These are phyloP conservation scores for Drosophila greeni DNA, from an alignment of 2,888 invertebrate species.

Conservation along the genomic window DNA sequence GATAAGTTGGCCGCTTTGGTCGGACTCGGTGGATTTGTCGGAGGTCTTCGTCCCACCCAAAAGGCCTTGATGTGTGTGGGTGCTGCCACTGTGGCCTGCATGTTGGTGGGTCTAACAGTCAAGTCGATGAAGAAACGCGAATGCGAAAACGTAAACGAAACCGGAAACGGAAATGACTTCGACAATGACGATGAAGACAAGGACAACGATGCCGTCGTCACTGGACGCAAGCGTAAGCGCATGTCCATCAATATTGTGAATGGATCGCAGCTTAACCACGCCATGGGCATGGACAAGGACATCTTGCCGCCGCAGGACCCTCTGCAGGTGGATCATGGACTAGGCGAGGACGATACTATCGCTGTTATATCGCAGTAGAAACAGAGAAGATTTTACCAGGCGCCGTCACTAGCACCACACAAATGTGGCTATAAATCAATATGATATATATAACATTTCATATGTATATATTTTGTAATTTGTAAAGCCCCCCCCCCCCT, in stretches of 20 bases:
- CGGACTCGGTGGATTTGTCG: background rate
- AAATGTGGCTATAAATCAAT: background rate
- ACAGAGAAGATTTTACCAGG: background rate
- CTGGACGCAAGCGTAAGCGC: background rate
- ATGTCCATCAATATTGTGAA: background rate
- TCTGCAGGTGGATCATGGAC: constrained; percentile 1
- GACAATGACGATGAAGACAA: too few species aligned
- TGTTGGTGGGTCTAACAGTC: constrained; percentile 26
- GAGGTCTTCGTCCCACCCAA: constrained; percentile 25
- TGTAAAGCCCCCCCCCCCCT: too few species aligned
- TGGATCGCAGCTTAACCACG: background rate
- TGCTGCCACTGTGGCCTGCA: constrained; percentile 32
- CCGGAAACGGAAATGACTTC: background rate
- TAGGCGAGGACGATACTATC: background rate
- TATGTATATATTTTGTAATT: constrained; percentile 3
- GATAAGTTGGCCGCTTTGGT: background rate
- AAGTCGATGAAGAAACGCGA: constrained; percentile 14
- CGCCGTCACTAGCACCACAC: background rate
- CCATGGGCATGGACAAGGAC: background rate
- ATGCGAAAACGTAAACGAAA: background rate
- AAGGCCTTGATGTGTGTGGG: constrained; percentile 33
- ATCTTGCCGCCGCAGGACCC: background rate
- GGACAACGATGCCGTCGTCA: background rate
- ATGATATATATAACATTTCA: background rate
- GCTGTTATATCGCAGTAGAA: background rate